Evolutionary conservation across 1,140 invertebrate genomes (phyloP).

Genomic region (Pseudomyrmex sp.): DNA sequence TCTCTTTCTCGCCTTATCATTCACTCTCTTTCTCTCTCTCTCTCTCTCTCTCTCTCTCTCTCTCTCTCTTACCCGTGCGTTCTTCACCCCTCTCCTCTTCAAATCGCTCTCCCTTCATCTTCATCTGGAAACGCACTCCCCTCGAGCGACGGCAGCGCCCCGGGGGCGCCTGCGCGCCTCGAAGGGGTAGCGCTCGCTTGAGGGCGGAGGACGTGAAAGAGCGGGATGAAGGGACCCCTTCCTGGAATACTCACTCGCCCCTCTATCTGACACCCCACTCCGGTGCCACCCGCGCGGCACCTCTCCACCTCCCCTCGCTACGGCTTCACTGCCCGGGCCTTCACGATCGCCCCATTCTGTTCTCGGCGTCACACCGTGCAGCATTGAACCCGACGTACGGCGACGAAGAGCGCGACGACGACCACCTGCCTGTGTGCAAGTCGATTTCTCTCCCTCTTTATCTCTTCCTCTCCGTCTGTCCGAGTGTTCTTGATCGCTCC

Average conservation of each 20-base stretch:
- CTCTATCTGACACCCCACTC: slow-evolving; percentile 62
- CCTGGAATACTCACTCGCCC: slow-evolving; percentile 65
- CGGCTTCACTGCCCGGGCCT: slow-evolving; percentile 85
- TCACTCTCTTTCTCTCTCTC: slow-evolving; percentile 21
- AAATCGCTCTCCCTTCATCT: slow-evolving; percentile 37
- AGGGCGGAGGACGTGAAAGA: slow-evolving; percentile 64
- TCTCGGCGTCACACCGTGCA: slow-evolving; percentile 84
- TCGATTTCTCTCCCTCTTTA: slow-evolving; percentile 50
- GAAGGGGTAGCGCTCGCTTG: slow-evolving; percentile 68
- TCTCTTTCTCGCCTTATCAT: background rate
- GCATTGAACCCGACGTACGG: slow-evolving; percentile 77
- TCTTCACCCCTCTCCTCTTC: slow-evolving; percentile 20
- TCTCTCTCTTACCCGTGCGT: background rate
- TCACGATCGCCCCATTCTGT: slow-evolving; percentile 85
- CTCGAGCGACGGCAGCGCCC: slow-evolving; percentile 71
- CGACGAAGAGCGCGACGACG: slow-evolving; percentile 74
- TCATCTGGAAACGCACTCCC: slow-evolving; percentile 65
- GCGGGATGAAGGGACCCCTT: slow-evolving; percentile 67
- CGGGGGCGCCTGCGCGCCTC: slow-evolving; percentile 74
- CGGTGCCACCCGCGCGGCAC: slow-evolving; percentile 59
- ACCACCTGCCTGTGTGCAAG: slow-evolving; percentile 76
- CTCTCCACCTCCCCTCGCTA: slow-evolving; percentile 74
- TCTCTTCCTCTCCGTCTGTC: slow-evolving; percentile 46
- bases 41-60: slow-evolving; percentile 31
- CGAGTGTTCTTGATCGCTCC: slow-evolving; percentile 35